Evolutionary conservation across 2,888 invertebrate genomes (phyloP), one percentile per base, ranked within the genome.

Genomic region (Choristoneura rosaceana): DNA sequence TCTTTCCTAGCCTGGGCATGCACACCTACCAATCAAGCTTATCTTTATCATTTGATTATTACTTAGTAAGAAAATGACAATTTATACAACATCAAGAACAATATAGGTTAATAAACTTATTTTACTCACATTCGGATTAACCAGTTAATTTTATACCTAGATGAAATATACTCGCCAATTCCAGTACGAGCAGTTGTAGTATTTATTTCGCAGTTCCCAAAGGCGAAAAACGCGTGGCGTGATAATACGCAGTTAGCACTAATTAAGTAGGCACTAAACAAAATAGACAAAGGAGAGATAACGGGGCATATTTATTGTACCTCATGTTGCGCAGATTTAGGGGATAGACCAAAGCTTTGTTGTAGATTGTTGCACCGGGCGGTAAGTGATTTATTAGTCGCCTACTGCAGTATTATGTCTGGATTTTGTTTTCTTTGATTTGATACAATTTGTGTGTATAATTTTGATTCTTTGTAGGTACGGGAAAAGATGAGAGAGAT

Each of bases 201-300:
- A 25, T 61, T 68, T 71, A 67, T 71, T 47, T 41, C 15, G 50
- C 58, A 58, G 41, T 52, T 3, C 3, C 33, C 17, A 63, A 34
- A 63, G 55, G 34, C 45, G 45, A 66, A 59, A 61, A 62, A 47
- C 58, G 67, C 60, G 10, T 69, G 58, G 64, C 62, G 41, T 60
- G 14, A 41, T 63, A 67, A 59, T 63, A 17, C 58, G 25, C 67
- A 52, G 64, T 73, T 69, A 70, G 34, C 60, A 45, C 60, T 73
- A 62, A 70, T 69, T 64, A 73, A 65, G 70, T 60, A 45, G 55
- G 65, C 60, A 69, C 34, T 73, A 66, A 69, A 70, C 34, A 52
- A 69, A 69, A 65, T 70, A 68, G 50, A 73, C 70, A 69, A 69
- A 61, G 25, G 65, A 65, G 43, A 67, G 70, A 65, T 64, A 73